A percentile compares a stretch with the other conserved stretches of the same genome.
phyloP scores from a whole-genome alignment of 2,888 invertebrate species.

The Diloba caeruleocephala region DNA sequence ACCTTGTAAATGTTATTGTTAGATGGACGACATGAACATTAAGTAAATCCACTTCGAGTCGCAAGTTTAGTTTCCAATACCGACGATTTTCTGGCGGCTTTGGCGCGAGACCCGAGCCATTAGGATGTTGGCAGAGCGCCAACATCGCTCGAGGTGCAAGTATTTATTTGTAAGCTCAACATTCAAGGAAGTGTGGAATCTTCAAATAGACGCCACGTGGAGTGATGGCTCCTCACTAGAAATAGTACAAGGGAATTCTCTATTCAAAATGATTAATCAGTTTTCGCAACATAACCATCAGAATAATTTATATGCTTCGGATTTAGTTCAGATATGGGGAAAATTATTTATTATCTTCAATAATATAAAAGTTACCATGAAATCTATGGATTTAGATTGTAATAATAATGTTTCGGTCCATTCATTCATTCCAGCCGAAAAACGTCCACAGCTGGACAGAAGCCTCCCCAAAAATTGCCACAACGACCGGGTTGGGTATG shows the following conservation, averaged over 20 bases:
- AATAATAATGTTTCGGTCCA: too few relatives aligned
- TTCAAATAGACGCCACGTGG: conserved; percentile 82
- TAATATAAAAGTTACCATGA: too few relatives aligned
- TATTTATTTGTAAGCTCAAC: conserved; percentile 85
- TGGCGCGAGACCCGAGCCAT: conserved; percentile 81
- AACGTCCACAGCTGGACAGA: too few relatives aligned
- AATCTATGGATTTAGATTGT: too few relatives aligned
- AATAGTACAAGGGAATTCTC: conserved; percentile 47
- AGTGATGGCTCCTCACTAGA: conserved; percentile 67
- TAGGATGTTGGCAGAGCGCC: conserved; percentile 83
- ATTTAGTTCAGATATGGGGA: conserved; percentile 12
- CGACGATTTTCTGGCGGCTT: conserved; percentile 82
- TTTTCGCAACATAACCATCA: conserved; percentile 36
- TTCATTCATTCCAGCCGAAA: too few relatives aligned
- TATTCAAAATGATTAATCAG: conserved; percentile 43
- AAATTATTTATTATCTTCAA: conserved; percentile 10
- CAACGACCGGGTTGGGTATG: too few relatives aligned
- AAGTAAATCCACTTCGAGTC: conserved; percentile 78
- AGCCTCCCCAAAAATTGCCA: too few relatives aligned
- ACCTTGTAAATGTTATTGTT: conserved; percentile 51
- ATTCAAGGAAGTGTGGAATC: conserved; percentile 87
- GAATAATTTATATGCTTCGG: conserved; percentile 9
- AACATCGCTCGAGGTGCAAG: conserved; percentile 79
- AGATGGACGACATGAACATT: conserved; percentile 61
- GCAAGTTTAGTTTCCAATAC: conserved; percentile 79